phyloP scores from a whole-genome alignment of 2,113 vertebrate genomes.

The Coptodon rendalli region DNA sequence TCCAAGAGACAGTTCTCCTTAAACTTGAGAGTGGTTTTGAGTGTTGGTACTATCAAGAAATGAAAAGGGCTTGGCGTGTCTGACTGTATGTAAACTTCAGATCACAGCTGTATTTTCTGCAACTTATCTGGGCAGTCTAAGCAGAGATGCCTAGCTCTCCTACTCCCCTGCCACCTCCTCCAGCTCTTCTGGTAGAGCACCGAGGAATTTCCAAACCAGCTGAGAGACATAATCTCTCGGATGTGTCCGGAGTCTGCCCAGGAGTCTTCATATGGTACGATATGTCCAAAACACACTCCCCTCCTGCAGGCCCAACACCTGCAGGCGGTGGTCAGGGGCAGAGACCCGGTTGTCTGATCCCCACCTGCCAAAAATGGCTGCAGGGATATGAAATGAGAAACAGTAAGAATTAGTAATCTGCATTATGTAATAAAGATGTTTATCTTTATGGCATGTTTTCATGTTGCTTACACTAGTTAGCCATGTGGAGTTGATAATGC shows the following conservation, averaged over 20 bases:
- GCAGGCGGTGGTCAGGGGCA: background rate
- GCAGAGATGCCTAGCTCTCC: background rate
- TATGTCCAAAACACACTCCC: background rate
- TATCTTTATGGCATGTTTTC: background rate
- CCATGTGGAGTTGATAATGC: background rate
- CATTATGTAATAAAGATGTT: background rate
- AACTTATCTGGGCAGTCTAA: background rate
- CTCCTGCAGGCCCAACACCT: background rate
- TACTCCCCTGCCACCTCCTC: fast-evolving
- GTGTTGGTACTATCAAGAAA: background rate
- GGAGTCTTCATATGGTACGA: background rate
- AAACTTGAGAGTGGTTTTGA: background rate
- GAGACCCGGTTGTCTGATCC: background rate
- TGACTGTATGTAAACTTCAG: background rate
- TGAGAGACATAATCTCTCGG: background rate
- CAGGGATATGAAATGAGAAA: background rate
- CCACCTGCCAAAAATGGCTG: background rate
- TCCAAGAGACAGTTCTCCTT: background rate
- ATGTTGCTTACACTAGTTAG: background rate
- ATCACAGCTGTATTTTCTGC: background rate
- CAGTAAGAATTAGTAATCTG: background rate
- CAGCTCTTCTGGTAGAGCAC: background rate
- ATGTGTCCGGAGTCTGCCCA: background rate
- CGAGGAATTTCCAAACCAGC: background rate
- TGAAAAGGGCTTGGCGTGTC: background rate